phyloP scores from a whole-genome alignment of 2,113 vertebrate species.

The Azemiops feae region DNA sequence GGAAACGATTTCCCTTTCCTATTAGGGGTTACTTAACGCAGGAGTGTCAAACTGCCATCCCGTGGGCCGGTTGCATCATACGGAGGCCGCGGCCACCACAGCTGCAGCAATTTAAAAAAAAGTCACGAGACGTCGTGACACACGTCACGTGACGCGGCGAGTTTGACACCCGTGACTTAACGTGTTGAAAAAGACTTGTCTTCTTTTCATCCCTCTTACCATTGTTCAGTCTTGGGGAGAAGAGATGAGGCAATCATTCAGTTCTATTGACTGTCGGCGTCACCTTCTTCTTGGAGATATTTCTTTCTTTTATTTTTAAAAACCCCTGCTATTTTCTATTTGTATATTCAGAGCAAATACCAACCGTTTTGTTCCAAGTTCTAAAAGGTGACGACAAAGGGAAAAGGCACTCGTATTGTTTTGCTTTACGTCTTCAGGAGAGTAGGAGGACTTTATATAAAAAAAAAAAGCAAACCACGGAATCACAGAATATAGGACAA shows the following conservation, averaged over 20 bases:
- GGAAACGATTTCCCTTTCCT: slow-evolving; percentile 43
- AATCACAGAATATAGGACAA: background rate
- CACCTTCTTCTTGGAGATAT: background rate
- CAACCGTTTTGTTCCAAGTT: slow-evolving; percentile 14
- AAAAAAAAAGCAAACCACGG: background rate
- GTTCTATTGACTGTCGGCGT: background rate
- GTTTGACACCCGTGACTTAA: background rate
- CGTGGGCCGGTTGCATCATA: too few relatives aligned
- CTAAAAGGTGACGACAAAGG: slow-evolving; percentile 10
- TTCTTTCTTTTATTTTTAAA: background rate
- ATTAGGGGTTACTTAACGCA: slow-evolving; percentile 15
- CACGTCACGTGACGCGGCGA: too few relatives aligned
- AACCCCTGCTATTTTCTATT: background rate
- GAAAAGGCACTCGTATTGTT: background rate
- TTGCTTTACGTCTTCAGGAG: background rate
- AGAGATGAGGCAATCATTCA: slow-evolving; percentile 19
- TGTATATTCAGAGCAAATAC: slow-evolving; percentile 22
- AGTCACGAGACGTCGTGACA: too few relatives aligned
- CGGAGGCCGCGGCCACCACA: too few relatives aligned
- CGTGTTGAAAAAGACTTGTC: slow-evolving; percentile 32
- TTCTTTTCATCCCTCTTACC: background rate
- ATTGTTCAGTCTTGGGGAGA: slow-evolving; percentile 35
- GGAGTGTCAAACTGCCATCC: too few relatives aligned
- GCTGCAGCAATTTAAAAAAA: too few relatives aligned
- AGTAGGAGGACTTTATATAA: background rate